Base-by-base conservation (phyloP, 2,113 vertebrate genomes). In the Pontoporia blainvillei region DNA sequence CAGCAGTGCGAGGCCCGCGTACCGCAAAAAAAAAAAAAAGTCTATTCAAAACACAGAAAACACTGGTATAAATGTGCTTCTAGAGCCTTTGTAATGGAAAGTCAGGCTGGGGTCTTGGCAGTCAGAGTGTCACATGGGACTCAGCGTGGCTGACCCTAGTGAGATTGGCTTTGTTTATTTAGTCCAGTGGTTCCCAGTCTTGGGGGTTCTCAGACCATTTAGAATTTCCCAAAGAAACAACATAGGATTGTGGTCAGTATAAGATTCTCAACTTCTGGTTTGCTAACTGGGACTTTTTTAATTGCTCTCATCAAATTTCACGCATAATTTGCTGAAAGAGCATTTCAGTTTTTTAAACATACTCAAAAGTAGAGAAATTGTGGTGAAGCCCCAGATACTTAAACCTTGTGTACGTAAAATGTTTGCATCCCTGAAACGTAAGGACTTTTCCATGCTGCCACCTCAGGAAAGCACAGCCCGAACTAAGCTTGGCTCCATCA, bases 321-420 rank as follows among this genome's bases (percentile, higher is more conserved):
- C 34, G 34, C 14, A 12, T 86, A 27, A 20, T 61, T 88, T 94
- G 2, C 14, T 82, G 66, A 72, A 62, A 25, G 46, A 44, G 61
- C 61, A 46, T 57, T 57, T 59, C 41, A 62, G 27, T 20, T 78
- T 69, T 10, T 31, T 34, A 67, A 44, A 49, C 46, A 76, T 34
- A 49, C 6, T 20, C 23, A n/a, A 31, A 67, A 36, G 10, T 20
- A 39, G 18, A 69, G 71, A 41, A 23, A 20, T 57, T 8, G 41
- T 17, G n/a, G 44, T 8, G 0, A 67, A 13, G 10, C 61, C 79
- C 17, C 34, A 13, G 44, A 6, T 2, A 25, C 81, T 61, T 69
- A 20, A 34, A 31, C 10, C 17, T 8, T 23, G 39, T 4, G 8
- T 41, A 29, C 1, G 3, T 59, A 14, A 12, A 0, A 20, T 9